phyloP scores from a whole-genome alignment of 1,140 invertebrate species.

The Papilio dardanus region DNA sequence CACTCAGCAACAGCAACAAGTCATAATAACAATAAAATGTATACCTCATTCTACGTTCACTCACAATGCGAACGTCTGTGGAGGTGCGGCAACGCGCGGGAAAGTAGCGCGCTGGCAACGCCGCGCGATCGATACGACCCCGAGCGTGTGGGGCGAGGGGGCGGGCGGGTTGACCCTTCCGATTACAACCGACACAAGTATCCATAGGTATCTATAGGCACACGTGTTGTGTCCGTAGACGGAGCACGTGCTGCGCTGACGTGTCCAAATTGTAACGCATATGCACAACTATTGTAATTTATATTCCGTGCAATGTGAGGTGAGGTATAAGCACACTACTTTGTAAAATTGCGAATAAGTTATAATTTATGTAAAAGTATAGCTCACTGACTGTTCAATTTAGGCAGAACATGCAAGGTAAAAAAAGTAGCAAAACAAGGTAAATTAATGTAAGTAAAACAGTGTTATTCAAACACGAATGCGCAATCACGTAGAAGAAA shows the following conservation, averaged over 20 bases:
- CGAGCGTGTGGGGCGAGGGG: conserved; percentile 33
- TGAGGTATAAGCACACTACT: background rate
- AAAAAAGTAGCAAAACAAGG: background rate
- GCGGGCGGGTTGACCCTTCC: conserved; percentile 49
- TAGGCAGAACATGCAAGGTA: background rate
- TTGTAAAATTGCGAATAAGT: background rate
- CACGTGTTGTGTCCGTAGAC: conserved; percentile 37
- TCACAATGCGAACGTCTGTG: conserved; percentile 26
- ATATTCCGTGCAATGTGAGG: background rate
- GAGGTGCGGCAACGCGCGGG: conserved; percentile 50
- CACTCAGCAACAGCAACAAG: conserved; percentile 49
- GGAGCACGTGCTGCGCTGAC: conserved; percentile 38
- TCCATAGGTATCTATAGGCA: conserved; percentile 26
- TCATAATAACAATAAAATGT: conserved; percentile 46
- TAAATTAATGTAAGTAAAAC: background rate
- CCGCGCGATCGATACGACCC: conserved; percentile 48
- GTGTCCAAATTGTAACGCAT: conserved; percentile 17
- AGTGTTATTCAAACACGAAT: background rate
- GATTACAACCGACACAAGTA: conserved; percentile 41
- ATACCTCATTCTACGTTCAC: background rate
- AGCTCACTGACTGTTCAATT: background rate
- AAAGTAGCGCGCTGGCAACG: conserved; percentile 55
- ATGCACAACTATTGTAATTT: conserved; percentile 19
- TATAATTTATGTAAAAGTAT: background rate
- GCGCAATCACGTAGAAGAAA: conserved; percentile 1